phyloP scores from a whole-genome alignment of 64 coral and sea anemone species.

The Actinia equina region DNA sequence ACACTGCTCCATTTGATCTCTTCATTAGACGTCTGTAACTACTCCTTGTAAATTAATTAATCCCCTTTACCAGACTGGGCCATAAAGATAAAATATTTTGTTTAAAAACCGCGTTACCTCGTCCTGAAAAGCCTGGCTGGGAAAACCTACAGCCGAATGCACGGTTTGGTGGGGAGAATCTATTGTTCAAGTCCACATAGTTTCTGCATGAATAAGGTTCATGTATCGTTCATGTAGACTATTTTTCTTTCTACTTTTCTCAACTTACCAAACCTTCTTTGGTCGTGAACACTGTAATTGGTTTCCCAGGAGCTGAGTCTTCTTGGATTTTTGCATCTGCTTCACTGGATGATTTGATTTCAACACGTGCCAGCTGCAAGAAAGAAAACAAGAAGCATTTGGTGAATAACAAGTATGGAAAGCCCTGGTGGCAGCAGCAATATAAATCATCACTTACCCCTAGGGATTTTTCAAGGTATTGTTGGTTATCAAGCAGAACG shows the following conservation, averaged over 20 bases:
- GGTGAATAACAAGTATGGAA: background rate
- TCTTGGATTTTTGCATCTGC: constrained; percentile 76
- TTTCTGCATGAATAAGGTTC: too few relatives aligned
- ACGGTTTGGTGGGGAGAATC: too few relatives aligned
- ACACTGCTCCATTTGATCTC: too few relatives aligned
- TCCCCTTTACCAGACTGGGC: too few relatives aligned
- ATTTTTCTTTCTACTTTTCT: background rate
- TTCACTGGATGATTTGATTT: constrained; percentile 69
- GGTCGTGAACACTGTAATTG: constrained; percentile 61
- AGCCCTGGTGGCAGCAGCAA: background rate
- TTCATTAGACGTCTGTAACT: too few relatives aligned
- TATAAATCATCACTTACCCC: constrained; percentile 48
- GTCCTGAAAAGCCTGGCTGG: too few relatives aligned
- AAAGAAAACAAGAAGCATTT: background rate
- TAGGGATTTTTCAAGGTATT: constrained; percentile 80
- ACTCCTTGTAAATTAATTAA: too few relatives aligned
- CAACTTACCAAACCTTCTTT: constrained; percentile 54
- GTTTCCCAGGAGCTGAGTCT: constrained; percentile 88
- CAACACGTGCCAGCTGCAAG: constrained; percentile 50
- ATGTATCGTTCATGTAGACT: too few relatives aligned
- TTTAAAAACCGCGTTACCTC: too few relatives aligned
- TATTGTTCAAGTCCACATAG: too few relatives aligned
- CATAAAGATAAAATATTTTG: too few relatives aligned
- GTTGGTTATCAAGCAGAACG: constrained; percentile 76
- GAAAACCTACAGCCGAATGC: too few relatives aligned